A percentile compares a stretch with the other conserved stretches of the same genome.
Evolutionary conservation across 2,797 vertebrate species (phyloP).

Genomic region (Sciurus vulgaris): DNA sequence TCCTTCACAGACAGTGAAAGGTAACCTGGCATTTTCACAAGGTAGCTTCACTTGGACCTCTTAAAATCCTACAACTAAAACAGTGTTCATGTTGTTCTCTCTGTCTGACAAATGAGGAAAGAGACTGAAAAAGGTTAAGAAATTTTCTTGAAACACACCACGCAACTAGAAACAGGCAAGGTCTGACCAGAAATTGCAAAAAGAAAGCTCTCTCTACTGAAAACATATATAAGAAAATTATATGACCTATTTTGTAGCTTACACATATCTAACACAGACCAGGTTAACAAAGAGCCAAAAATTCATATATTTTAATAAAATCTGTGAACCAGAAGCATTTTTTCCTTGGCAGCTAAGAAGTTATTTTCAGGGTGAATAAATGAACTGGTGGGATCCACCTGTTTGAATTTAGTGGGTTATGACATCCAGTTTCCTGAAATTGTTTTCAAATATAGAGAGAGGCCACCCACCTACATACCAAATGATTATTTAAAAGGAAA

Average conservation of each 20-base stretch:
- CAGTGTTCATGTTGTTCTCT: not conserved
- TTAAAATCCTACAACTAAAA: slow-evolving; percentile 24
- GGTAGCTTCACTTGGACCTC: slow-evolving; percentile 8
- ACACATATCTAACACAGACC: not conserved
- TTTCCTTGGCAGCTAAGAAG: slow-evolving; percentile 19
- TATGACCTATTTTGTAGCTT: slow-evolving; percentile 45
- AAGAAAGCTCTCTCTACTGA: slow-evolving; percentile 38
- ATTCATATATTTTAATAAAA: slow-evolving; percentile 55
- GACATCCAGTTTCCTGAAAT: slow-evolving; percentile 2
- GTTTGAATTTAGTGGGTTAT: not conserved
- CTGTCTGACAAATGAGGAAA: slow-evolving; percentile 57
- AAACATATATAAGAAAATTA: slow-evolving; percentile 29
- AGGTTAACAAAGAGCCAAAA: not conserved
- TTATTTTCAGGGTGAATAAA: slow-evolving; percentile 52
- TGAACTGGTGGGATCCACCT: not conserved
- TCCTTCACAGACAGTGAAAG: slow-evolving; percentile 2
- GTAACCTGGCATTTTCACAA: slow-evolving; percentile 33
- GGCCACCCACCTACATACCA: not conserved
- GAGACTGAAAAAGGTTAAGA: slow-evolving; percentile 24
- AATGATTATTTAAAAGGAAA: slow-evolving; percentile 45
- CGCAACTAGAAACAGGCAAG: slow-evolving; percentile 45
- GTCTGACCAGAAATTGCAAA: slow-evolving; percentile 40
- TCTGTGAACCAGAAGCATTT: not conserved
- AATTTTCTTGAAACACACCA: slow-evolving; percentile 45
- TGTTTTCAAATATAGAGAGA: slow-evolving; percentile 60